Evolutionary conservation across 2,797 vertebrate species (phyloP).

Genomic region (Acanthurus leucopareius): DNA sequence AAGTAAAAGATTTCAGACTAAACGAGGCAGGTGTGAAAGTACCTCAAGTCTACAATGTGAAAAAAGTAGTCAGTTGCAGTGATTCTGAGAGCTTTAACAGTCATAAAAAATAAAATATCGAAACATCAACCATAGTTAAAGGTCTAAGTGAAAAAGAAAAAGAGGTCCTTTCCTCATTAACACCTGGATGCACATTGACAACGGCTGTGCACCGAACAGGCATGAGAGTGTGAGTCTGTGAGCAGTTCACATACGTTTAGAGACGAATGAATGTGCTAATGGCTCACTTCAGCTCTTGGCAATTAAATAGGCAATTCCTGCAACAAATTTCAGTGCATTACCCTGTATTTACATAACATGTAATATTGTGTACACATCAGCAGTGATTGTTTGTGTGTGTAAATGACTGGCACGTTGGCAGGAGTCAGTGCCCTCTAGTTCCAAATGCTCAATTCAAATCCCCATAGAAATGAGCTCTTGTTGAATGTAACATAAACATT

Average conservation of each 20-base stretch:
- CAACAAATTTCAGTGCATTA: not conserved
- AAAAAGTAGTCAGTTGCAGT: too few relatives aligned
- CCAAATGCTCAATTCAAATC: not conserved
- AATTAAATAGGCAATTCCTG: not conserved
- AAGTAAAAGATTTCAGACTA: too few relatives aligned
- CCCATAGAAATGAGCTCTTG: not conserved
- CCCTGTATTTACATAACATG: not conserved
- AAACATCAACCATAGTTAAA: too few relatives aligned
- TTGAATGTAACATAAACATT: not conserved
- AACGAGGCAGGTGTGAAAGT: too few relatives aligned
- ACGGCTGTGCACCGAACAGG: not conserved
- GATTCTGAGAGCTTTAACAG: too few relatives aligned
- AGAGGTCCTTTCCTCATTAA: too few relatives aligned
- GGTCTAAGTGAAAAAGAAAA: too few relatives aligned
- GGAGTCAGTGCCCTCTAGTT: not conserved
- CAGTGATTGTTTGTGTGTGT: slow-evolving; percentile 3
- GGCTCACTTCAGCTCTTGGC: slow-evolving; percentile 16
- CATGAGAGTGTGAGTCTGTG: not conserved
- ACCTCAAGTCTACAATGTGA: too few relatives aligned
- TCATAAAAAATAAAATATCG: too few relatives aligned
- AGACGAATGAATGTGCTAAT: slow-evolving; percentile 27
- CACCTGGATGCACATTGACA: not conserved
- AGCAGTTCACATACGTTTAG: slow-evolving; percentile 23
- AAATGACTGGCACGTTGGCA: slow-evolving; percentile 5
- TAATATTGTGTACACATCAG: slow-evolving; percentile 1